These are phyloP conservation scores for Montifringilla adamsi DNA, from an alignment of 2,113 vertebrate species.

Conservation along the genomic window DNA sequence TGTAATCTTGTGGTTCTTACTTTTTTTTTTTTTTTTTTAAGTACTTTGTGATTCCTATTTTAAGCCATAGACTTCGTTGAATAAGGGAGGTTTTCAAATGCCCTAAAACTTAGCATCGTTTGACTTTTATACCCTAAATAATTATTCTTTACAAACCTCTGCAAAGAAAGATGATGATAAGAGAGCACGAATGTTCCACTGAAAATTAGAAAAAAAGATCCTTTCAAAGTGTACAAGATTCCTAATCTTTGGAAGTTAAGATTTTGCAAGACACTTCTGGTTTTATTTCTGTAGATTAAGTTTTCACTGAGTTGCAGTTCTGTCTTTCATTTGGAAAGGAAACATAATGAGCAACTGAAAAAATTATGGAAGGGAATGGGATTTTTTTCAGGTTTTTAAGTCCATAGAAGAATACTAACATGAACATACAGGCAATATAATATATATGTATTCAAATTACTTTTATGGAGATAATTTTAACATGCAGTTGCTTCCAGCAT, in stretches of 20 bases:
- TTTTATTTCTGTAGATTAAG: neutral
- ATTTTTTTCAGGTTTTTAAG: neutral
- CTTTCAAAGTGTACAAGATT: neutral
- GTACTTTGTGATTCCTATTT: neutral
- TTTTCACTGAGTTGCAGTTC: neutral
- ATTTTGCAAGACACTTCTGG: neutral
- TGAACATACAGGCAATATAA: neutral
- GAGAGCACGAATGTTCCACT: neutral
- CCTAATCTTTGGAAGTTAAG: neutral
- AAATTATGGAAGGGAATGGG: neutral
- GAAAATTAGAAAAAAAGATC: neutral
- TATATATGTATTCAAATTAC: neutral
- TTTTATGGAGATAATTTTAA: neutral
- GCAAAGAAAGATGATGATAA: neutral
- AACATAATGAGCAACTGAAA: neutral
- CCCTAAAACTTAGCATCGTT: neutral
- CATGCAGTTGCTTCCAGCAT: neutral
- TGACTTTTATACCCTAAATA: neutral
- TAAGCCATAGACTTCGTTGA: neutral
- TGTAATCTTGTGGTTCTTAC: neutral
- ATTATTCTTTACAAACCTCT: neutral
- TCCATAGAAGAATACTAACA: neutral
- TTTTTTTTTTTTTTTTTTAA: neutral
- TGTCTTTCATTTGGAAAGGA: neutral
- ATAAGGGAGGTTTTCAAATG: neutral